Conservation (phyloP, 2,113 vertebrate genomes). For the Carlito syrichta region DNA sequence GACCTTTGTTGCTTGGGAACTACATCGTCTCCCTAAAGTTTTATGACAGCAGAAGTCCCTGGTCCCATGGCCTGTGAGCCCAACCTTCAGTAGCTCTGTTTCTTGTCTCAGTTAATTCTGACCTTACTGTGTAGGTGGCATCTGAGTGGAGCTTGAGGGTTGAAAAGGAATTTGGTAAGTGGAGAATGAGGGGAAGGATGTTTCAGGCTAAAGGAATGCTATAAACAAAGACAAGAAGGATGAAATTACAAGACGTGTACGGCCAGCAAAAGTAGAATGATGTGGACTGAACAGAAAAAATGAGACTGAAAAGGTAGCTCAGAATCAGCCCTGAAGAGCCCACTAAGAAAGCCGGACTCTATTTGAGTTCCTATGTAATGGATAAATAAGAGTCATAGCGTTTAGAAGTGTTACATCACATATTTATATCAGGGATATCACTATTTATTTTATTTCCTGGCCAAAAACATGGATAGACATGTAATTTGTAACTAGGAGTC, state of each 20-base stretch:
- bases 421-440: neutral
- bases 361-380: neutral
- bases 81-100: neutral
- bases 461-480: neutral
- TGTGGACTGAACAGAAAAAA: neutral
- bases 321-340: neutral
- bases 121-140: neutral
- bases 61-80: neutral
- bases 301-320: neutral
- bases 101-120: constrained; percentile 30
- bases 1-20: neutral
- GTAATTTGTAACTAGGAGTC: neutral
- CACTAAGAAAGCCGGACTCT: neutral
- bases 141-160: neutral
- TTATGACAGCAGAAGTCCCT: neutral
- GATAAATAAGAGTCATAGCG: neutral
- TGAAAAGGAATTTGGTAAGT: constrained; percentile 36
- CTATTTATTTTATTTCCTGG: neutral
- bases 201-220: constrained; percentile 41
- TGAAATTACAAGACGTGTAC: neutral
- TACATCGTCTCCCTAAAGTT: neutral
- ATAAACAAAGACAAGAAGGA: constrained; percentile 38
- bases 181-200: neutral
- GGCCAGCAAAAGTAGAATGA: neutral
- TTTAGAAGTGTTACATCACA: neutral